A percentile compares a stretch with the other conserved stretches of the same genome.
These are phyloP conservation scores for Dufourea novaeangliae DNA, from an alignment of 1,140 invertebrate genomes.

Conservation along the genomic window DNA sequence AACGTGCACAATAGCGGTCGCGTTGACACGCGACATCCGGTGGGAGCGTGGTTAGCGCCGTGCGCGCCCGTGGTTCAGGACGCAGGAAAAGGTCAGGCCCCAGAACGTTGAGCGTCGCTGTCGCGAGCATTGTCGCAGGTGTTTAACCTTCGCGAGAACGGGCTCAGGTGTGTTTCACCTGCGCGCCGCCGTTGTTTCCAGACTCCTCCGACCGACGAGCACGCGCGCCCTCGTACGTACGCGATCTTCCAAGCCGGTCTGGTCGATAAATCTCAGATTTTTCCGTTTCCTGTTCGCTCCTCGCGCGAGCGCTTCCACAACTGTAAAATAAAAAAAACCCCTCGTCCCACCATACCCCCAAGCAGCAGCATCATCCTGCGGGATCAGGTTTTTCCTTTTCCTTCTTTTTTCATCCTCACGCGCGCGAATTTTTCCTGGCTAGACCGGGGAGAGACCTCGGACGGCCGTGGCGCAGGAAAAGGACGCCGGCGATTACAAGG, in stretches of 20 bases:
- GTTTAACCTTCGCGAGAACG: conserved; percentile 60
- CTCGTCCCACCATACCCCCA: neutral
- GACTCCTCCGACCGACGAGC: neutral
- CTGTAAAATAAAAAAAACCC: too few species aligned
- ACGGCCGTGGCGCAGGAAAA: conserved; percentile 28
- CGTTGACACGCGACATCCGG: conserved; percentile 38
- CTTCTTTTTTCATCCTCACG: conserved; percentile 1
- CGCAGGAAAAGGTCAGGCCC: conserved; percentile 32
- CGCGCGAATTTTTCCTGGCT: neutral
- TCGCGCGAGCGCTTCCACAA: conserved; percentile 36
- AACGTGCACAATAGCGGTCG: neutral
- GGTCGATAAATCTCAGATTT: conserved; percentile 68
- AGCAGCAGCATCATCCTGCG: conserved; percentile 22
- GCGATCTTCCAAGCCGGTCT: conserved; percentile 47
- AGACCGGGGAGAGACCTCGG: neutral
- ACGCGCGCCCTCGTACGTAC: conserved; percentile 43
- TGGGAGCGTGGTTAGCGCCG: conserved; percentile 12
- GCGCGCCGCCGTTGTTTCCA: neutral
- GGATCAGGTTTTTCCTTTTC: conserved; percentile 24
- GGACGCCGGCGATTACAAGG: conserved; percentile 68
- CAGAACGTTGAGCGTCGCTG: conserved; percentile 37
- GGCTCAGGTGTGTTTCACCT: conserved; percentile 56
- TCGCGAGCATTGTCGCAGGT: conserved; percentile 60
- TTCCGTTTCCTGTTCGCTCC: conserved; percentile 39
- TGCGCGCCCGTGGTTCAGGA: neutral